phyloP scores from a whole-genome alignment of 2,888 invertebrate species.

The Crocallis elinguaria region DNA sequence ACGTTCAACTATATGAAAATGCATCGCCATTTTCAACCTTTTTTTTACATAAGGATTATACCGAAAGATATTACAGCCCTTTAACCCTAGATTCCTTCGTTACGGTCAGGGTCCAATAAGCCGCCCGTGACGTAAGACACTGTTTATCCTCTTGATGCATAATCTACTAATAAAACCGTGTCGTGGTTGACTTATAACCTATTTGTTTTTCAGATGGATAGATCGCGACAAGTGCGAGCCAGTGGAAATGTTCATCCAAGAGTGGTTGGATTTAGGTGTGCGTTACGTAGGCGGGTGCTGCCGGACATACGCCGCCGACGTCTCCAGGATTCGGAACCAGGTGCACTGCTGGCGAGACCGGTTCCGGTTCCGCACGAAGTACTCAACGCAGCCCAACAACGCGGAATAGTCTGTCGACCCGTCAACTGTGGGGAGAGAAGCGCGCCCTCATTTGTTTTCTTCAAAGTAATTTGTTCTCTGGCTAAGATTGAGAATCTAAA shows the following conservation, averaged over 20 bases:
- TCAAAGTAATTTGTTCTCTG: slow-evolving; percentile 35
- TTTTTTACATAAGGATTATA: too few relatives aligned
- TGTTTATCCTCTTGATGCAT: too few relatives aligned
- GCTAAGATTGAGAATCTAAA: slow-evolving; percentile 24
- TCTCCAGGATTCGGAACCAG: slow-evolving; percentile 88
- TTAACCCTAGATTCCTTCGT: too few relatives aligned
- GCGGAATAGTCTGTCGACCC: slow-evolving; percentile 42
- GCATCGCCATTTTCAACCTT: too few relatives aligned
- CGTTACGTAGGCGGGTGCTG: slow-evolving; percentile 97
- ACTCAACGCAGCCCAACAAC: slow-evolving; percentile 45
- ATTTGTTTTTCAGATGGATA: slow-evolving; percentile 85
- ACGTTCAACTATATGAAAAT: too few relatives aligned
- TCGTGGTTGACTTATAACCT: too few relatives aligned
- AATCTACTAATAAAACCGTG: too few relatives aligned
- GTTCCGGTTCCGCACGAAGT: slow-evolving; percentile 64
- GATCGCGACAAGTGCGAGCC: slow-evolving; percentile 89
- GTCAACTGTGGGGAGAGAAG: slow-evolving; percentile 10
- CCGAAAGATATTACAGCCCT: too few relatives aligned
- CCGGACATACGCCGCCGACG: slow-evolving; percentile 92
- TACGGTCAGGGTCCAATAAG: too few relatives aligned
- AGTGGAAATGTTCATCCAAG: slow-evolving; percentile 88
- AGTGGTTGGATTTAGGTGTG: slow-evolving; percentile 93
- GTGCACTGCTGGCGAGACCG: slow-evolving; percentile 82
- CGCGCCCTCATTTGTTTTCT: slow-evolving; percentile 18
- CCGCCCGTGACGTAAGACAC: too few relatives aligned